Conservation (phyloP, 2,113 vertebrate species). For the Scophthalmus maximus region DNA sequence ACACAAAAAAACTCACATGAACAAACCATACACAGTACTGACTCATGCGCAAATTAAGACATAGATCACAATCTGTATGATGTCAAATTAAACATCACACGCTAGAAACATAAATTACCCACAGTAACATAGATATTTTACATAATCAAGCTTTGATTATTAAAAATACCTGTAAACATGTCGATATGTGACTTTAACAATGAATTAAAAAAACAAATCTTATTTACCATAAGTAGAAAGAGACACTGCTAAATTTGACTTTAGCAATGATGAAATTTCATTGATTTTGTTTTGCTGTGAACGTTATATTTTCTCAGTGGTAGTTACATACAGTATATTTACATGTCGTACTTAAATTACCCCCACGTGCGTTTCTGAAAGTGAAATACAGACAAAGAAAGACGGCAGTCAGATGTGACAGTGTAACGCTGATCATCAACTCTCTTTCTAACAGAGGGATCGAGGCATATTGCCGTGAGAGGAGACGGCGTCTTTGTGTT, state of each 20-base stretch:
- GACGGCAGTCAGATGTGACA: constrained; percentile 69
- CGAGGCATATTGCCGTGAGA: constrained; percentile 53
- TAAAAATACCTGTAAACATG: constrained; percentile 3
- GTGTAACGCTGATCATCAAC: constrained; percentile 56
- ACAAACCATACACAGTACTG: constrained; percentile 27
- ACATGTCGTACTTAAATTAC: constrained; percentile 65
- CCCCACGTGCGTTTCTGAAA: constrained; percentile 73
- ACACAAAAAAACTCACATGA: constrained; percentile 10
- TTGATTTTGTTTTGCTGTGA: too few relatives aligned
- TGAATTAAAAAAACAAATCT: too few relatives aligned
- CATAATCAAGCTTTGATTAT: constrained; percentile 8
- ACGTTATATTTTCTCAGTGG: constrained; percentile 60
- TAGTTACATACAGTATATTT: constrained; percentile 78
- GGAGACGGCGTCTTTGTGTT: constrained; percentile 60
- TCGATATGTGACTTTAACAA: background rate
- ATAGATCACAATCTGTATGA: constrained; percentile 10
- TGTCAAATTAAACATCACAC: constrained; percentile 28
- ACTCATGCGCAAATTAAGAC: constrained; percentile 24
- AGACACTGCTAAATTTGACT: too few relatives aligned
- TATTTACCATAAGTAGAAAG: too few relatives aligned
- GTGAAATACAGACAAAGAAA: constrained; percentile 75
- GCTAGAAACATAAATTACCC: constrained; percentile 5
- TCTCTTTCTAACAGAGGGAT: constrained; percentile 49
- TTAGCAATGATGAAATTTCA: too few relatives aligned
- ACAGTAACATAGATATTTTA: background rate